phyloP scores from a whole-genome alignment of 2,113 vertebrate genomes.

The Caranx melampygus region DNA sequence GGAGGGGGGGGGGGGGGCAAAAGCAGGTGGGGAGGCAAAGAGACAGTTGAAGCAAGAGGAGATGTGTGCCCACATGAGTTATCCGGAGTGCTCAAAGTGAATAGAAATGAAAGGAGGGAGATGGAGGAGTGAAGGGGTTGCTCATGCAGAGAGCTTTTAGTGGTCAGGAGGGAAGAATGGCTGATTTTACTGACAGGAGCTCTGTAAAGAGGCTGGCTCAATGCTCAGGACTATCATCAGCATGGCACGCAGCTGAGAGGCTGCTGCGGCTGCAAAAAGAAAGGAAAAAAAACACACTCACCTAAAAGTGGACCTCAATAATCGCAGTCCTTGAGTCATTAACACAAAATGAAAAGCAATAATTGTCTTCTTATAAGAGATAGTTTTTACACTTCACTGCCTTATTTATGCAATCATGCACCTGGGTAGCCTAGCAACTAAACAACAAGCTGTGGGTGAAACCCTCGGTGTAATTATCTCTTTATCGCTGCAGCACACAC shows the following conservation, averaged over 20 bases:
- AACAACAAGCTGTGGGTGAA: slow-evolving; percentile 62
- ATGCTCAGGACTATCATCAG: background rate
- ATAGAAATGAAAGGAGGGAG: slow-evolving; percentile 53
- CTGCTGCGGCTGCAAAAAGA: background rate
- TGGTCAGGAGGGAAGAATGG: slow-evolving; percentile 36
- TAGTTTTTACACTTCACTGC: slow-evolving; percentile 39
- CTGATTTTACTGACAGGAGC: slow-evolving; percentile 40
- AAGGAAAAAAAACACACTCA: slow-evolving; percentile 1
- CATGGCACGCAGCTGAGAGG: slow-evolving; percentile 2
- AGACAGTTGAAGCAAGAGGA: slow-evolving; percentile 28
- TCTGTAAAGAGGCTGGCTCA: slow-evolving; percentile 4
- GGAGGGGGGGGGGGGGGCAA: background rate
- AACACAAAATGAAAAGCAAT: slow-evolving; percentile 60
- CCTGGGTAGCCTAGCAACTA: slow-evolving; percentile 70
- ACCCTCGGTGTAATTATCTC: slow-evolving; percentile 65
- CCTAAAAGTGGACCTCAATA: slow-evolving; percentile 47
- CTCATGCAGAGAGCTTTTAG: slow-evolving; percentile 68
- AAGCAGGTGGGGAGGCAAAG: slow-evolving; percentile 35
- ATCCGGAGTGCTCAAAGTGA: slow-evolving; percentile 43
- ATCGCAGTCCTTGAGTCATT: slow-evolving; percentile 51
- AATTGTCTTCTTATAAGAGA: slow-evolving; percentile 58
- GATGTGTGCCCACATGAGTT: slow-evolving; percentile 25
- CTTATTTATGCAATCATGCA: slow-evolving; percentile 62
- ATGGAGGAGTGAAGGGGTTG: slow-evolving; percentile 41
- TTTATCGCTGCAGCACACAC: slow-evolving; percentile 45